Conservation (phyloP, 2,113 vertebrate genomes). For the Nansenia antarctica region DNA sequence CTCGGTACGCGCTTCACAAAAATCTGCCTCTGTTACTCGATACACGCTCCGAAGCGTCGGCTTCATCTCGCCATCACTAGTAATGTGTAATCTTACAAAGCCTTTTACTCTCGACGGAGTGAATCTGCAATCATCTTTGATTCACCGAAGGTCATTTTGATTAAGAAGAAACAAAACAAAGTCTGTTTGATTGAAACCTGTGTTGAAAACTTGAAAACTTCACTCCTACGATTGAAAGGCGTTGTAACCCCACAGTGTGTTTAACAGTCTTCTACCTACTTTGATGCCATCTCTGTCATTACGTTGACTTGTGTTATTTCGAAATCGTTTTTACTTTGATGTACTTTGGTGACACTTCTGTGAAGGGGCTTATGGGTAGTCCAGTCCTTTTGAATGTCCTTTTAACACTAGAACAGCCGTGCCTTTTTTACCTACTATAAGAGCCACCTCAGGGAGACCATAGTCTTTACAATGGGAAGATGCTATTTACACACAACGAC, state of each 20-base stretch:
- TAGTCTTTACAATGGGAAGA: too few species aligned
- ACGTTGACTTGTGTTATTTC: conserved; percentile 27
- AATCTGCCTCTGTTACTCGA: too few species aligned
- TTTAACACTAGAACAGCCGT: too few species aligned
- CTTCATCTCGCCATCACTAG: too few species aligned
- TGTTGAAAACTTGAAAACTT: too few species aligned
- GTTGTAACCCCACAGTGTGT: conserved; percentile 4
- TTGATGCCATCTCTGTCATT: conserved; percentile 17
- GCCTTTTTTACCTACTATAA: too few species aligned
- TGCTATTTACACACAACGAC: too few species aligned
- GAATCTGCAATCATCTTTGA: not conserved
- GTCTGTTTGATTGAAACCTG: not conserved
- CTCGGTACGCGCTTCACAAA: too few species aligned
- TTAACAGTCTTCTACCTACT: not conserved
- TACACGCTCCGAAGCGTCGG: too few species aligned
- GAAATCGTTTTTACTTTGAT: conserved; percentile 13
- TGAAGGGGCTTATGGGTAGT: conserved; percentile 6
- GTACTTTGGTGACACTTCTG: conserved; percentile 33
- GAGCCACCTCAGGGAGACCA: too few species aligned
- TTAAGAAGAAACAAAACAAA: not conserved
- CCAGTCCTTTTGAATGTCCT: not conserved
- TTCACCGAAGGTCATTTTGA: not conserved
- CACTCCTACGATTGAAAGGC: not conserved
- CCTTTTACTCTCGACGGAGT: not conserved
- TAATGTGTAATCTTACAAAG: not conserved